Evolutionary conservation across 2,113 vertebrate species (phyloP).

Genomic region (Cottus gobio): DNA sequence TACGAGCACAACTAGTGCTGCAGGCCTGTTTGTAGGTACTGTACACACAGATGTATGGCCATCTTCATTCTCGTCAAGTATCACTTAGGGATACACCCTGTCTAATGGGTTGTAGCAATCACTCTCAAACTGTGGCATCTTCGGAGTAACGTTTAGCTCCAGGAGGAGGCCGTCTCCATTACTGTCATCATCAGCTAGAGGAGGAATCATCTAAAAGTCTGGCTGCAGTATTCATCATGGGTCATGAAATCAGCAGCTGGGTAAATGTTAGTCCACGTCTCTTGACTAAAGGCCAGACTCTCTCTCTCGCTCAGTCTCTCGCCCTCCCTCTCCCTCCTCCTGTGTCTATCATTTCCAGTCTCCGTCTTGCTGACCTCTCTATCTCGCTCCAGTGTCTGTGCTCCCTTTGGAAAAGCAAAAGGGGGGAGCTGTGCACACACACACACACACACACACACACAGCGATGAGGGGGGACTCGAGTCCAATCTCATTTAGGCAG

Average conservation of each 20-base stretch:
- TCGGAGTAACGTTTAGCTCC: slow-evolving; percentile 46
- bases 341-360: slow-evolving; percentile 1
- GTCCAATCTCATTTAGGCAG: slow-evolving; percentile 59
- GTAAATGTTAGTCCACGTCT: slow-evolving; percentile 55
- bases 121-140: slow-evolving; percentile 45
- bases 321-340: neutral
- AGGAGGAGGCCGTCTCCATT: slow-evolving; percentile 33
- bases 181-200: slow-evolving; percentile 36
- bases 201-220: slow-evolving; percentile 34
- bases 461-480: slow-evolving; percentile 22
- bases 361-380: slow-evolving; percentile 37
- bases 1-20: slow-evolving; percentile 60
- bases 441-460: slow-evolving; percentile 26
- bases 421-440: slow-evolving; percentile 17
- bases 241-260: slow-evolving; percentile 42
- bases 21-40: slow-evolving; percentile 67
- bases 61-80: slow-evolving; percentile 71
- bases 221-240: slow-evolving; percentile 28
- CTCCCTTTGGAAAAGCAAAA: slow-evolving; percentile 33
- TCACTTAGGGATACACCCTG: slow-evolving; percentile 70
- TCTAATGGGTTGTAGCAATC: slow-evolving; percentile 62
- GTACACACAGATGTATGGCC: slow-evolving; percentile 67
- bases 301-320: neutral
- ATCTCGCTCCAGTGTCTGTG: slow-evolving; percentile 37
- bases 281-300: slow-evolving; percentile 27